Evolutionary conservation across 2,797 vertebrate species (phyloP).

Genomic region (Amblyopsis hoosieri): DNA sequence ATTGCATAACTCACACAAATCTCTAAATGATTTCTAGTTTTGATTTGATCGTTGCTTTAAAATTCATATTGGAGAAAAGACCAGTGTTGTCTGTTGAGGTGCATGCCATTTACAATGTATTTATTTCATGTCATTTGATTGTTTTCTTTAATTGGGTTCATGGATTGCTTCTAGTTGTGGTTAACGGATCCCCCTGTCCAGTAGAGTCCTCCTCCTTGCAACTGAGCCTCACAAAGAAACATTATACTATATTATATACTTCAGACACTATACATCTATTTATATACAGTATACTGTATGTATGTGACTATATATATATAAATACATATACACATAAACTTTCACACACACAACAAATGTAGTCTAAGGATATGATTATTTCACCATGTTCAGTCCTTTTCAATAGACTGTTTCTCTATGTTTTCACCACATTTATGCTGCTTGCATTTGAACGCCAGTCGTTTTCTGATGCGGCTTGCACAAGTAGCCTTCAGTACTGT

Average conservation of each 20-base stretch:
- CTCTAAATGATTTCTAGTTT: slow-evolving; percentile 17
- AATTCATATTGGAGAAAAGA: slow-evolving; percentile 21
- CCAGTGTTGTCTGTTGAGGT: slow-evolving; percentile 59
- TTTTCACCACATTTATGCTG: slow-evolving; percentile 42
- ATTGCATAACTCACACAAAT: slow-evolving; percentile 29
- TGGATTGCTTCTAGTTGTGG: slow-evolving; percentile 53
- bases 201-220: slow-evolving; percentile 59
- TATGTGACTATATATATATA: slow-evolving; percentile 20
- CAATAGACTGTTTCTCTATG: slow-evolving; percentile 30
- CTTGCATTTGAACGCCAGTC: slow-evolving; percentile 40
- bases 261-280: slow-evolving; percentile 36
- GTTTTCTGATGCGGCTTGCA: slow-evolving; percentile 46
- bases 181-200: slow-evolving; percentile 77
- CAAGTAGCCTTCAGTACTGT: slow-evolving; percentile 78
- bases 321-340: slow-evolving; percentile 34
- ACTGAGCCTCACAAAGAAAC: slow-evolving; percentile 52
- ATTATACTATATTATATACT: slow-evolving; percentile 39
- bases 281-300: slow-evolving; percentile 37
- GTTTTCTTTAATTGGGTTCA: slow-evolving; percentile 34
- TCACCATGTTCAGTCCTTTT: slow-evolving; percentile 8
- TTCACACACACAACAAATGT: slow-evolving; percentile 23
- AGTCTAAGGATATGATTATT: neutral
- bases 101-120: slow-evolving; percentile 74
- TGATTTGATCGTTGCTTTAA: slow-evolving; percentile 3
- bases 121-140: slow-evolving; percentile 50